Evolutionary conservation across 1,140 invertebrate genomes (phyloP), one percentile per base, ranked within the genome.

Genomic region (Ceratina calcarata): DNA sequence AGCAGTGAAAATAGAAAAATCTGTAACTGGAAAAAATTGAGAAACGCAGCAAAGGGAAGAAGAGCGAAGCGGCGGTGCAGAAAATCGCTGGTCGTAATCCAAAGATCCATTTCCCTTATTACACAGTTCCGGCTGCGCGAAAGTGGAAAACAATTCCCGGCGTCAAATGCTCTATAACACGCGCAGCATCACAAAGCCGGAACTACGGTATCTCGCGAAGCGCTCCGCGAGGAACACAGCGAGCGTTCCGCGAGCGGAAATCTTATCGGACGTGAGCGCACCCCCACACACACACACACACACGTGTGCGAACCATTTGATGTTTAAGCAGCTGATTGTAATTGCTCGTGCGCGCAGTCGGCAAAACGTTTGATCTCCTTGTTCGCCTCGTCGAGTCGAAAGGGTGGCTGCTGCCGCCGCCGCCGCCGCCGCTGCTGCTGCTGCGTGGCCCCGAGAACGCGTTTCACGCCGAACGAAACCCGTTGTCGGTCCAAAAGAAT

Each of bases 311-410:
- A 13, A 16, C 20, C 51, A 51, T 78, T 78, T 78, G 76, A 57
- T 72, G 76, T 72, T 78, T 72, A 72, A 78, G 76, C 68, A 72
- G 76, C 53, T 62, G 49, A 68, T 49, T 55, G 69, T 65, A 78
- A 78, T 78, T 78, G 60, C 57, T 24, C 2, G 55, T 57, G 16
- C 22, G 60, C 32, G 22, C 60, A 78, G 76, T 18, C 22, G 27
- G 64, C 60, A 32, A 49, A 78, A 78, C 69, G 68, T 78, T 78
- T 78, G 68, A 78, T 65, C 20, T 45, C 37, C 37, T 58, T 32
- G 60, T 49, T 16, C 65, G 22, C 51, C 20, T 55, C 64, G 69
- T 15, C 64, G 55, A 71, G 53, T 71, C 58, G 37, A 71, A 78
- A 65, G 72, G 69, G 51, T 22, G 37, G 27, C 37, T 45, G 55